A percentile compares a stretch with the other conserved stretches of the same genome.
Evolutionary conservation across 2,113 vertebrate species (phyloP).

Genomic region (Melanostigma gelatinosum): DNA sequence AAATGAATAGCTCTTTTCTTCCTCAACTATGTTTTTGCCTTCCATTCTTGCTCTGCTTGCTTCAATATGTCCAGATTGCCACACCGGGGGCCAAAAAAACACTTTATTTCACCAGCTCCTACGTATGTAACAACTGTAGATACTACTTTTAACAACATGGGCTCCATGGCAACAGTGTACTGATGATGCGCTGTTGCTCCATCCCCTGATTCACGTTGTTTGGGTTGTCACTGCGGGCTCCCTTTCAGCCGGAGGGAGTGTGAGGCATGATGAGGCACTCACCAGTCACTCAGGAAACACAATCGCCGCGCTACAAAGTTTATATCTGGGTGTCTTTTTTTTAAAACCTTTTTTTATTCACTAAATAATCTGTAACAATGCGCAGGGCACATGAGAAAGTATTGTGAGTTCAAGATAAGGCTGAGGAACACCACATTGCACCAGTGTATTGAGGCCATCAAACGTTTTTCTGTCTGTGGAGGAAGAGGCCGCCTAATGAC

Average conservation of each 20-base stretch:
- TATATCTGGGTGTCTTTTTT: background rate
- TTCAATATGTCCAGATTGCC: constrained; percentile 1
- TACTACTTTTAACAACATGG: constrained; percentile 47
- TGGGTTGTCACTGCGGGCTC: constrained; percentile 48
- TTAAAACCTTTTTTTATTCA: background rate
- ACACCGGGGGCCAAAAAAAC: constrained; percentile 33
- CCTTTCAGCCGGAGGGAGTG: constrained; percentile 44
- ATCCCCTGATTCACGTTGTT: constrained; percentile 54
- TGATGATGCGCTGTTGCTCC: constrained; percentile 62
- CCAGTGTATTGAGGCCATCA: background rate
- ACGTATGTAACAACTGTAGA: constrained; percentile 26
- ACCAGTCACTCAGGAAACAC: constrained; percentile 44
- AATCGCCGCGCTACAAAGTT: constrained; percentile 14
- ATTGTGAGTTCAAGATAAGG: no score
- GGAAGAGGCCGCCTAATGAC: constrained; percentile 8
- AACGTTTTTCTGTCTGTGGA: background rate
- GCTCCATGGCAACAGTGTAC: constrained; percentile 64
- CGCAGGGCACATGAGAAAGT: background rate
- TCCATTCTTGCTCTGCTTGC: background rate
- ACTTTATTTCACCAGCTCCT: constrained; percentile 38
- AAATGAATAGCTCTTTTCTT: constrained; percentile 5
- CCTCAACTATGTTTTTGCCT: constrained; percentile 9
- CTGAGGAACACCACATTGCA: no score
- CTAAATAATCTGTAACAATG: constrained; percentile 8
- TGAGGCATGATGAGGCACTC: constrained; percentile 55